Base-by-base conservation (phyloP, 1,140 invertebrate species). In the Bradysia coprophila region DNA sequence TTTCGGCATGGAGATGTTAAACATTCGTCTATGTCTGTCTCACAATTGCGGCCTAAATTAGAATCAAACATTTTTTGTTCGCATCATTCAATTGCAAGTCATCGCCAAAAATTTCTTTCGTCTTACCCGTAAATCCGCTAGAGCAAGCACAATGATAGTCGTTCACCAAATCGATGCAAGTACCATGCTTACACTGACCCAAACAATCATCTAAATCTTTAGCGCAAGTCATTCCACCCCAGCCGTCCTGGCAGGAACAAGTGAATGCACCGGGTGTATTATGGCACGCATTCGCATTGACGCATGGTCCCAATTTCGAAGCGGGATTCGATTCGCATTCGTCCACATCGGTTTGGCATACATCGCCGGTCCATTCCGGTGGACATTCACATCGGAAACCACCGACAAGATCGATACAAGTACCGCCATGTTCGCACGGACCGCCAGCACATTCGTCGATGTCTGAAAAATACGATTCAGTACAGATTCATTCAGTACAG, bases 201-300 rank as follows among this genome's bases (percentile, higher is more conserved):
- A 76, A 69, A 63, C 92, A 96, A 57, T 83, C 83, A 59, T 89
- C 76, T 54, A 92, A 87, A 60, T 92, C 88, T 51, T 80, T 72
- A 49, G 83, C 78, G 64, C 90, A 95, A 49, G 83, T 78, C 57
- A 82, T 78, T 16, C 75, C 87, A 6, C 75, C 80, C 83, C 91
- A 97, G 19, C 92, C 87, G 39, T 77, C 73, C 31, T 76, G 65
- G 60, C 83, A 81, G 48, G 76, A 64, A 60, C 86, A 94, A 51
- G 72, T 66, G 59, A 89, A 93, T 42, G 85, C 81, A 1, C 90
- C 90, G 2, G 74, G 73, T 21, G 79, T 63, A 62, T 88, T 88
- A 49, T 75, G 69, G 57, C 85, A 90, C 9, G 78, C 73, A 21
- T 76, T 65, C 2, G 81, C 81, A 62, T 90, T 90, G 43, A 86